These are phyloP conservation scores for Labeo rohita DNA, from an alignment of 2,113 vertebrate species.

Conservation along the genomic window DNA sequence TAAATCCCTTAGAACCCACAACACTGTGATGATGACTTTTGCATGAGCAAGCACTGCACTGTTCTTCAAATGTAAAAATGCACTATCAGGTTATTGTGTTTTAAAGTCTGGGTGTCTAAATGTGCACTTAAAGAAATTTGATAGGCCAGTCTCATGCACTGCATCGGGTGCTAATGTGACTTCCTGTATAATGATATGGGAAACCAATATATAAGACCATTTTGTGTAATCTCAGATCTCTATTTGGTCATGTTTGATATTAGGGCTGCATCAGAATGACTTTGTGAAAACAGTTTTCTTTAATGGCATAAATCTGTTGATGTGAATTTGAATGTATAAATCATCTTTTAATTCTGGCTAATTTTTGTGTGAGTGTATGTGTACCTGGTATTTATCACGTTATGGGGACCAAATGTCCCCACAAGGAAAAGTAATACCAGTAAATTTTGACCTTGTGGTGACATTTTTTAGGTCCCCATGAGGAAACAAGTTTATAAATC, in stretches of 20 bases:
- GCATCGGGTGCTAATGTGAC: conserved; percentile 19
- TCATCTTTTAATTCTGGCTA: too few relatives aligned
- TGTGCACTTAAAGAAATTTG: neutral
- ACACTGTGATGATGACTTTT: neutral
- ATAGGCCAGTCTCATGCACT: neutral
- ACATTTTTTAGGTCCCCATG: too few relatives aligned
- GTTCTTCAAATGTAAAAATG: neutral
- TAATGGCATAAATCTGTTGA: neutral
- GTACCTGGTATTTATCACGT: too few relatives aligned
- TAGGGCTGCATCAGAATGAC: neutral
- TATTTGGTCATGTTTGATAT: conserved; percentile 32
- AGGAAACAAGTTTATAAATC: too few relatives aligned
- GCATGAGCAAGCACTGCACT: neutral
- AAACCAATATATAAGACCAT: conserved; percentile 47
- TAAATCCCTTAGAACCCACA: neutral
- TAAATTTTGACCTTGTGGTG: too few relatives aligned
- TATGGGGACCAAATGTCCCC: too few relatives aligned
- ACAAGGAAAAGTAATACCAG: too few relatives aligned
- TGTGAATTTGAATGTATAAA: neutral
- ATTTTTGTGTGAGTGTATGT: too few relatives aligned
- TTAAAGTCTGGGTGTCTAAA: neutral
- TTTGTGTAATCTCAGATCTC: conserved; percentile 37
- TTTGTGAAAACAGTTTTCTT: neutral
- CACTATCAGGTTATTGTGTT: neutral
- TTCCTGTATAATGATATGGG: conserved; percentile 43